Evolutionary conservation across 2,888 invertebrate species (phyloP).

Genomic region (Apantesis nais): DNA sequence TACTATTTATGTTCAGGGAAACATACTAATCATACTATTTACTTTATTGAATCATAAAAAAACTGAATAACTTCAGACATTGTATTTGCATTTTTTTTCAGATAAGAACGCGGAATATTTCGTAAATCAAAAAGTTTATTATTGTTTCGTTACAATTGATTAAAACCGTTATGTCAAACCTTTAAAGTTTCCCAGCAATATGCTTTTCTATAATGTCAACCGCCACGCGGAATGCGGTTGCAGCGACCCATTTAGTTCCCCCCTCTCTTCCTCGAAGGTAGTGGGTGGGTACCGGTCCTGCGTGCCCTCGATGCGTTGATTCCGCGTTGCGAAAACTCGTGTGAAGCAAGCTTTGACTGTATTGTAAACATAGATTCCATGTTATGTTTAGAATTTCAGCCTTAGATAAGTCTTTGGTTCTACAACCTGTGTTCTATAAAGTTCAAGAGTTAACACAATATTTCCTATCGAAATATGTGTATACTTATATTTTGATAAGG

Average conservation of each 20-base stretch:
- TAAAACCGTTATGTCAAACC: conserved; percentile 35
- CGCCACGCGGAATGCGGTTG: conserved; percentile 73
- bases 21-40: background rate
- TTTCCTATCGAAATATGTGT: background rate
- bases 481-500: background rate
- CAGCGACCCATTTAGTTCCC: conserved; percentile 73
- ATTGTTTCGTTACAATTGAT: background rate
- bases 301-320: conserved; percentile 76
- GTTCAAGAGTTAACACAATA: background rate
- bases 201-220: conserved; percentile 70
- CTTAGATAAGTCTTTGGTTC: background rate
- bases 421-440: background rate
- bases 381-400: conserved; percentile 7
- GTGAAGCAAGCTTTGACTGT: conserved; percentile 45
- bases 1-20: background rate
- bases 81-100: background rate
- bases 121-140: background rate
- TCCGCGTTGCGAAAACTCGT: conserved; percentile 69
- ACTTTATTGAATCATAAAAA: background rate
- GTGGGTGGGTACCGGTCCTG: conserved; percentile 72
- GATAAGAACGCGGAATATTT: background rate
- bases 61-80: no score
- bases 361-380: conserved; percentile 30
- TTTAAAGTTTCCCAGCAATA: conserved; percentile 29
- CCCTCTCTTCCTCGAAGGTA: conserved; percentile 52